phyloP scores from a whole-genome alignment of 92 coral and sea anemone species.

The Plumapathes pennacea region DNA sequence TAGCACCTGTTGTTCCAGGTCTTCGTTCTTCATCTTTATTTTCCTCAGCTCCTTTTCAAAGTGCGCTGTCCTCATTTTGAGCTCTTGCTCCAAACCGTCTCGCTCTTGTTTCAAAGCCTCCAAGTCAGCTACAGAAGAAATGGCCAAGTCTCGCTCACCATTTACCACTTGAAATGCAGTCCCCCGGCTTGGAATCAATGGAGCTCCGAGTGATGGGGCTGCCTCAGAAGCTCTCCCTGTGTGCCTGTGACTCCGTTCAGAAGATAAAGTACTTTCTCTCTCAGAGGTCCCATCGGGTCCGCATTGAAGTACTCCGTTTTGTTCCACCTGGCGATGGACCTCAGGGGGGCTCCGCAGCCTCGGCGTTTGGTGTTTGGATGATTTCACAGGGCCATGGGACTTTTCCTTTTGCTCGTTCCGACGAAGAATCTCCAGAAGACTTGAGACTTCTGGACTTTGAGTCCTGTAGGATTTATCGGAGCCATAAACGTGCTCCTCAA shows the following conservation, averaged over 20 bases:
- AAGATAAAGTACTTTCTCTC: constrained; percentile 22
- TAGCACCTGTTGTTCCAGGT: constrained; percentile 59
- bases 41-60: constrained; percentile 48
- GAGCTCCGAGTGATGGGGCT: too few species aligned
- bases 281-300: not conserved
- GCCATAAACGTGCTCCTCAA: too few species aligned
- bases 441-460: too few species aligned
- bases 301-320: too few species aligned
- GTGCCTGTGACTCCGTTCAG: too few species aligned
- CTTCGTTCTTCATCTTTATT: constrained; percentile 39
- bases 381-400: constrained; percentile 2
- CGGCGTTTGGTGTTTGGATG: too few species aligned
- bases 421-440: too few species aligned
- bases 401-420: too few species aligned
- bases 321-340: not conserved
- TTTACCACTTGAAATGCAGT: constrained; percentile 38
- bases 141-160: constrained; percentile 18
- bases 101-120: constrained; percentile 48
- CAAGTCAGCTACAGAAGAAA: constrained; percentile 8
- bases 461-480: too few species aligned
- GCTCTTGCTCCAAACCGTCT: constrained; percentile 27
- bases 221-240: too few species aligned
- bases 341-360: not conserved
- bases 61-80: constrained; percentile 16
- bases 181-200: constrained; percentile 32